These are phyloP conservation scores for Sebastes variabilis DNA, from an alignment of 2,797 vertebrate genomes.

Conservation along the genomic window DNA sequence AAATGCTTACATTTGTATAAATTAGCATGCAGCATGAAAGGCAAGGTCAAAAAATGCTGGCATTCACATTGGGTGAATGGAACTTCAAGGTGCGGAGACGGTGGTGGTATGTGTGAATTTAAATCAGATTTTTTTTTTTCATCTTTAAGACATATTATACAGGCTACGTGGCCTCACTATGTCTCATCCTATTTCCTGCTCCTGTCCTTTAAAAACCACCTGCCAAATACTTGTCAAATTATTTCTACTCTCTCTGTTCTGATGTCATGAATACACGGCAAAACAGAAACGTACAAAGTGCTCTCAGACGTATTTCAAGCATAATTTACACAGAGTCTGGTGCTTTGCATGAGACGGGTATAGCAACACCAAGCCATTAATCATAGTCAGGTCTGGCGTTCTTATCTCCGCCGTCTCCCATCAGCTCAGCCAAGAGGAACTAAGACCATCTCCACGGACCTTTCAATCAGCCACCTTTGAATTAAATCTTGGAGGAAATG, in stretches of 20 bases:
- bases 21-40: constrained; percentile 71
- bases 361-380: constrained; percentile 64
- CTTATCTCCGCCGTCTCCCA: constrained; percentile 55
- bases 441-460: constrained; percentile 56
- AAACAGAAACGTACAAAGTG: constrained; percentile 40
- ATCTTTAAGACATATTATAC: constrained; percentile 34
- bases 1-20: constrained; percentile 81
- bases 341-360: constrained; percentile 49
- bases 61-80: constrained; percentile 47
- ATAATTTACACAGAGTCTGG: constrained; percentile 43
- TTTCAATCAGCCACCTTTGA: constrained; percentile 61
- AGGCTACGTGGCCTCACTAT: constrained; percentile 30
- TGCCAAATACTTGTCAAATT: constrained; percentile 52
- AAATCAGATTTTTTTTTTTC: constrained; percentile 36
- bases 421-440: constrained; percentile 66
- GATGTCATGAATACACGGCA: constrained; percentile 36
- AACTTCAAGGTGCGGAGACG: constrained; percentile 49
- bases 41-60: constrained; percentile 70
- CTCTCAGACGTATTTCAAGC: constrained; percentile 46
- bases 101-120: constrained; percentile 50
- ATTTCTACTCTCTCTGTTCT: constrained; percentile 29
- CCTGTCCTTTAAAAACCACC: constrained; percentile 45
- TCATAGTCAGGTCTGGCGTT: constrained; percentile 57
- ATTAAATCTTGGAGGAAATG: constrained; percentile 49
- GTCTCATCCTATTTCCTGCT: constrained; percentile 8